These are phyloP conservation scores for Gallinago paraguaiae DNA, from an alignment of 2,113 vertebrate species.

Conservation along the genomic window DNA sequence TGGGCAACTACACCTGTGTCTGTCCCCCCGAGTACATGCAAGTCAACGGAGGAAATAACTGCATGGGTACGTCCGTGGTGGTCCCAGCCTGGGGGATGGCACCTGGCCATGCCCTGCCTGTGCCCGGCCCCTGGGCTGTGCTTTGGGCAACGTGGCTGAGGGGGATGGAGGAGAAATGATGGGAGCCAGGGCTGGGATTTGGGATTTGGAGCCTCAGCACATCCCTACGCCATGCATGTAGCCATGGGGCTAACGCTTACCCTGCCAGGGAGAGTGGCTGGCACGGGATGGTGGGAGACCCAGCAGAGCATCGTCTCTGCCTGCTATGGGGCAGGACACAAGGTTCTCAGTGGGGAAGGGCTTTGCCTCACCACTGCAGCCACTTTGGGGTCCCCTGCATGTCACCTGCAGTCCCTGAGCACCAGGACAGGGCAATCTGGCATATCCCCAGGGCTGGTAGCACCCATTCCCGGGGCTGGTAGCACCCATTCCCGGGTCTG, in stretches of 20 bases:
- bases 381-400: no score
- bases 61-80: conserved; percentile 81
- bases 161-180: not conserved
- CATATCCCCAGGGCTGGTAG: not conserved
- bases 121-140: no score
- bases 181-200: not conserved
- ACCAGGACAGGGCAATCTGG: not conserved
- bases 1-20: conserved; percentile 93
- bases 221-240: rapidly evolving
- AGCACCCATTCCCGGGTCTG: not conserved
- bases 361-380: not conserved
- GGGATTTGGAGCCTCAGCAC: rapidly evolving
- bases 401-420: not conserved
- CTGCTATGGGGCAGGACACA: not conserved
- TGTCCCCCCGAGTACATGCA: conserved; percentile 94
- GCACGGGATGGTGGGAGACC: rapidly evolving
- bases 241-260: not conserved
- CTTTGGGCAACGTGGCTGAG: not conserved
- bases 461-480: not conserved
- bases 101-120: not conserved
- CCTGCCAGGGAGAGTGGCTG: not conserved
- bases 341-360: rapidly evolving
- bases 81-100: rapidly evolving
- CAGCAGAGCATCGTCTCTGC: not conserved
- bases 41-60: conserved; percentile 91